Conservation (phyloP, 2,797 vertebrate species). For the Benthosema pterotum region DNA sequence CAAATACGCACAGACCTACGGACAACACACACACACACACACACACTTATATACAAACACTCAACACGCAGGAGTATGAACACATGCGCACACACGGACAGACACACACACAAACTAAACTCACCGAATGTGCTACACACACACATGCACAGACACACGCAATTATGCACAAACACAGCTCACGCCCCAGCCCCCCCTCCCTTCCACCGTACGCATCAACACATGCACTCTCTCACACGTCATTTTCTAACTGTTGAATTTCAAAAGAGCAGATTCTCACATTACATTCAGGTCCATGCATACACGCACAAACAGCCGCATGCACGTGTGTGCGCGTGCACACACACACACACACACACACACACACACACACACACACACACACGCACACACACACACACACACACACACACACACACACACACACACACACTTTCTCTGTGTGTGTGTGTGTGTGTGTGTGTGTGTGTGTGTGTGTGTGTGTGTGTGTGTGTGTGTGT, state of each 20-base stretch:
- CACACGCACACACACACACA: constrained; percentile 30
- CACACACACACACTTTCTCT: too few species aligned
- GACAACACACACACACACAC: constrained; percentile 39
- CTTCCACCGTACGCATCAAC: too few species aligned
- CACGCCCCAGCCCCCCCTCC: too few species aligned
- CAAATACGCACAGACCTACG: too few species aligned
- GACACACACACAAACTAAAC: constrained; percentile 22
- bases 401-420: constrained; percentile 22
- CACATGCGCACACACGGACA: constrained; percentile 23
- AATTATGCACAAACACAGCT: constrained; percentile 1
- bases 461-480: too few species aligned
- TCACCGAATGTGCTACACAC: constrained; percentile 32
- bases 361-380: constrained; percentile 27
- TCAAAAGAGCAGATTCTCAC: constrained; percentile 56
- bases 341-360: constrained; percentile 3
- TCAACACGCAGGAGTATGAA: too few species aligned
- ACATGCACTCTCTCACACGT: background rate
- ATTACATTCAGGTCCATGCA: constrained; percentile 57
- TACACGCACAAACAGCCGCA: constrained; percentile 10
- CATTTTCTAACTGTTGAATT: constrained; percentile 43
- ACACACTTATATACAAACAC: background rate
- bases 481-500: too few species aligned
- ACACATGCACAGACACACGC: background rate
- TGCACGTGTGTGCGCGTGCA: too few species aligned
- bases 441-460: too few species aligned